Conservation (phyloP, 2,797 vertebrate species). For the Xerus rutilus region DNA sequence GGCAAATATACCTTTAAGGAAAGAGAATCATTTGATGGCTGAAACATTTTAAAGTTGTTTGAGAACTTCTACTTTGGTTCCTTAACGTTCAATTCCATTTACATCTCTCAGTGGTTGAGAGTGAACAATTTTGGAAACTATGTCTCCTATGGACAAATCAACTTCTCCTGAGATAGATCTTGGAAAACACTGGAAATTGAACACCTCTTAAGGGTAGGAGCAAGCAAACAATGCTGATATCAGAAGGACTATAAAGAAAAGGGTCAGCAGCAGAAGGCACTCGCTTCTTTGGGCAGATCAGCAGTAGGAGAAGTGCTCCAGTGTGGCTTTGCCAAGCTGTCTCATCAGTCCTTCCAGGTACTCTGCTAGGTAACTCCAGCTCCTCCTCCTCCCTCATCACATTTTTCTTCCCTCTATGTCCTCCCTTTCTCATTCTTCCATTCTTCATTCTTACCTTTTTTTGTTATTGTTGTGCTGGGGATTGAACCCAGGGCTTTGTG, state of each 20-base stretch:
- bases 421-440: neutral
- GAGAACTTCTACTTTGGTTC: constrained; percentile 93
- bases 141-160: constrained; percentile 90
- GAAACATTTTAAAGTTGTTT: constrained; percentile 88
- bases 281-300: neutral
- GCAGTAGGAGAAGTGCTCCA: neutral
- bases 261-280: neutral
- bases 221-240: neutral
- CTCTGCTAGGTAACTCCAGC: neutral
- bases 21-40: too few relatives aligned
- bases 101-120: constrained; percentile 95
- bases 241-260: neutral
- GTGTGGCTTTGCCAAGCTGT: accelerated
- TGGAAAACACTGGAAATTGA: neutral
- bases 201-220: neutral
- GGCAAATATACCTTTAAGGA: too few relatives aligned
- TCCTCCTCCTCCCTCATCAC: too few relatives aligned
- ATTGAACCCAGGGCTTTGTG: too few relatives aligned
- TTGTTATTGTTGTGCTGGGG: too few relatives aligned
- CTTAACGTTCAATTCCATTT: constrained; percentile 91
- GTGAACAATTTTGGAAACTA: constrained; percentile 95
- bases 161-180: constrained; percentile 89
- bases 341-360: accelerated
- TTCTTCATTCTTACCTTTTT: neutral
- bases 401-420: neutral